Percentiles rank a stretch among this genome's conserved stretches.
Evolutionary conservation across 2,113 vertebrate species (phyloP).

Genomic region (Anoplopoma fimbria): DNA sequence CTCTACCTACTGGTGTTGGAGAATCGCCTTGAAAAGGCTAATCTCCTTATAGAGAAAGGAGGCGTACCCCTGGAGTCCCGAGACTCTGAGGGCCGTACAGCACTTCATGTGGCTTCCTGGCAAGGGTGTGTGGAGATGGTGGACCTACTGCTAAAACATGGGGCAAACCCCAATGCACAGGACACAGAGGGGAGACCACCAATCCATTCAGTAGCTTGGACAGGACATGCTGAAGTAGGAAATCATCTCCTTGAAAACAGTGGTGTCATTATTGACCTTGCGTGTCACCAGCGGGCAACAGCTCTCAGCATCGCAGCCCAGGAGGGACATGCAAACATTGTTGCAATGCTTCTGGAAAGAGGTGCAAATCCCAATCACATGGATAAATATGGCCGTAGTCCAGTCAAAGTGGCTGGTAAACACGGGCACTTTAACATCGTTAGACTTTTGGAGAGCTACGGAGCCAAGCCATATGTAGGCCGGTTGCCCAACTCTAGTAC

Average conservation of each 20-base stretch:
- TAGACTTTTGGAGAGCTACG: conserved; percentile 80
- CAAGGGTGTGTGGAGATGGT: conserved; percentile 79
- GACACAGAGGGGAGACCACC: conserved; percentile 83
- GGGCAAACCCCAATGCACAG: conserved; percentile 82
- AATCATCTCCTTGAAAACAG: conserved; percentile 71
- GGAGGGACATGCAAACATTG: conserved; percentile 82
- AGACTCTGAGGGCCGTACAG: conserved; percentile 85
- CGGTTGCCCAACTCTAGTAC: conserved; percentile 54
- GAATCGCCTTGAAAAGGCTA: conserved; percentile 73
- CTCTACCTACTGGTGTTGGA: conserved; percentile 86
- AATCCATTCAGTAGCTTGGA: conserved; percentile 86
- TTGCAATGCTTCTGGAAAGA: conserved; percentile 80
- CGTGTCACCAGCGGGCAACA: conserved; percentile 85
- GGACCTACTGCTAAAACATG: conserved; percentile 78
- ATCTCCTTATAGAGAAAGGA: conserved; percentile 84
- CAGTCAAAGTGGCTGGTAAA: conserved; percentile 84
- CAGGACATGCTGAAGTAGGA: conserved; percentile 77
- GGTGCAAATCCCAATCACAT: conserved; percentile 82
- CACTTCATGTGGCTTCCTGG: conserved; percentile 86
- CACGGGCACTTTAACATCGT: conserved; percentile 79
- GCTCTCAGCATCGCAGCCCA: conserved; percentile 86
- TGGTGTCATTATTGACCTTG: conserved; percentile 76
- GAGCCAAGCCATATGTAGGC: conserved; percentile 77
- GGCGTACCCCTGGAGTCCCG: conserved; percentile 82
- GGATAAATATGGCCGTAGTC: conserved; percentile 84